phyloP scores from a whole-genome alignment of 2,113 vertebrate genomes.

The Oceanites oceanicus region DNA sequence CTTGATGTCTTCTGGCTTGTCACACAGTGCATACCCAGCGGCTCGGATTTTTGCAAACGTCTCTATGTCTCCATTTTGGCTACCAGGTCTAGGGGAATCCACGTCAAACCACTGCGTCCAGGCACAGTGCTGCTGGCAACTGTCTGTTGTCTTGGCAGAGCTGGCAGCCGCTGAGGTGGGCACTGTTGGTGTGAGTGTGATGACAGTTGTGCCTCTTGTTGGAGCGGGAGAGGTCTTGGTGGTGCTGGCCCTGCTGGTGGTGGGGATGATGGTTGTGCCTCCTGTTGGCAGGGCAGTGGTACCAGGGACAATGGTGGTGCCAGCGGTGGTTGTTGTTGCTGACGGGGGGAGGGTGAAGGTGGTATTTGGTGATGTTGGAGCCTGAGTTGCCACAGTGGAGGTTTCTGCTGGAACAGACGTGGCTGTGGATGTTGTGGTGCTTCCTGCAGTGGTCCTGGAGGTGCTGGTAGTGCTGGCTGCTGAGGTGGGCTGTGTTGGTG shows the following conservation, averaged over 20 bases:
- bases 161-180: fast-evolving
- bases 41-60: slow-evolving; percentile 45
- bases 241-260: too few species aligned
- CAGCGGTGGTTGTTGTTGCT: too few species aligned
- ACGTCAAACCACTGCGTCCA: slow-evolving; percentile 66
- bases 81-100: slow-evolving; percentile 3
- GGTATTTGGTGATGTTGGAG: not conserved
- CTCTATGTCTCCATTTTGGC: slow-evolving; percentile 27
- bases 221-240: too few species aligned
- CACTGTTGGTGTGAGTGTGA: fast-evolving
- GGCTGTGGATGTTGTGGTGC: too few species aligned
- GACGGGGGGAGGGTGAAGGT: not conserved
- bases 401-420: not conserved
- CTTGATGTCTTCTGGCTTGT: not conserved
- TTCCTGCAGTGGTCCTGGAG: not conserved
- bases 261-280: not conserved
- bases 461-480: not conserved
- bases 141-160: not conserved
- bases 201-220: too few species aligned
- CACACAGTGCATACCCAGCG: not conserved
- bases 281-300: not conserved
- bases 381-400: not conserved
- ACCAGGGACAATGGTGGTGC: too few species aligned
- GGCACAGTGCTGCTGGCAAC: not conserved
- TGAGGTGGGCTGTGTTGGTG: not conserved